A percentile compares a stretch with the other conserved stretches of the same genome.
These are phyloP conservation scores for Sprattus sprattus DNA, from an alignment of 2,113 vertebrate genomes.

Conservation along the genomic window DNA sequence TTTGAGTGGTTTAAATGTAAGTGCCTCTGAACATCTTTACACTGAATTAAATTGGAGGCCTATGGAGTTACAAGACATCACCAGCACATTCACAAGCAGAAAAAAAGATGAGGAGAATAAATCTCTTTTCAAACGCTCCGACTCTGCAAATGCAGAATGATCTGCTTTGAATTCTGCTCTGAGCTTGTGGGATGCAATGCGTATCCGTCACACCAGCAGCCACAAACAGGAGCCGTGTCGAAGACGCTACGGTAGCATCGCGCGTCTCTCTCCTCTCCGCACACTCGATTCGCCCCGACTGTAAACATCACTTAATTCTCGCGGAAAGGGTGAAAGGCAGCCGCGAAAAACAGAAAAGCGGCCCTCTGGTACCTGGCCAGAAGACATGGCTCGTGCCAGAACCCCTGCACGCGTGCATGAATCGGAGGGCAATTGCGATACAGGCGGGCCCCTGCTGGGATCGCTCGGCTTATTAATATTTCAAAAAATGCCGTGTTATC, in stretches of 20 bases:
- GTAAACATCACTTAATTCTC: constrained; percentile 19
- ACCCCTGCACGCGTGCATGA: background rate
- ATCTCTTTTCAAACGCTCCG: constrained; percentile 9
- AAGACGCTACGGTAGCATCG: background rate
- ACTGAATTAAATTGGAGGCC: background rate
- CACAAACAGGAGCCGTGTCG: constrained; percentile 5
- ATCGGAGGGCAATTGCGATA: constrained; percentile 13
- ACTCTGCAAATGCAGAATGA: background rate
- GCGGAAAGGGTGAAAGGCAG: constrained; percentile 17
- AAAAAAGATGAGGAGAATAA: background rate
- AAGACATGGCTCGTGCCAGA: constrained; percentile 28
- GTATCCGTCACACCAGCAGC: constrained; percentile 20
- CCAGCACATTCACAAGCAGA: background rate
- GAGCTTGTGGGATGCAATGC: constrained; percentile 19
- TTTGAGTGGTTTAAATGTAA: background rate
- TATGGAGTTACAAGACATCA: background rate
- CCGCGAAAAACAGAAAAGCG: background rate
- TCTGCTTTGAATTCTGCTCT: constrained; percentile 20
- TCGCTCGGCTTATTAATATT: constrained; percentile 47
- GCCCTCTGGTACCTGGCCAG: constrained; percentile 36
- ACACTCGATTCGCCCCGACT: constrained; percentile 7
- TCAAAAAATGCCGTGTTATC: constrained; percentile 49
- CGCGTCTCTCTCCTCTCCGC: background rate
- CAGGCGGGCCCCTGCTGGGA: constrained; percentile 21
- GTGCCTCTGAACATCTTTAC: background rate